phyloP scores from a whole-genome alignment of 2,797 vertebrate species.

The Neosilurus mollespiculum region DNA sequence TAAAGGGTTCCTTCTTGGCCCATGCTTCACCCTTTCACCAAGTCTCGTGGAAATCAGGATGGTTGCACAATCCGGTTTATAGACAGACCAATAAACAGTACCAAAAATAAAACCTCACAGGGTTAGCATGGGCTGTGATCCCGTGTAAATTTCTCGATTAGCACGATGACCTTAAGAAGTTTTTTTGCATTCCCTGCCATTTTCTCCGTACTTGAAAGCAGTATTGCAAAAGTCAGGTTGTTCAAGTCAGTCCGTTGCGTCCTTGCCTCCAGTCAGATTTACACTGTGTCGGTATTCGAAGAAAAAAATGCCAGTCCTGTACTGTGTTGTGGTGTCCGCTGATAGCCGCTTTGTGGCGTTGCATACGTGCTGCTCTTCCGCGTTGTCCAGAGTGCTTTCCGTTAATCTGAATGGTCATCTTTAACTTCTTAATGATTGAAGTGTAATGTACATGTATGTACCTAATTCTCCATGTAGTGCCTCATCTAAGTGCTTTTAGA shows the following conservation, averaged over 20 bases:
- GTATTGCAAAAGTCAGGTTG: too few relatives aligned
- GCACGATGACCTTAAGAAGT: neutral
- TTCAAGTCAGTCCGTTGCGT: neutral
- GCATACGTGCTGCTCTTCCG: constrained; percentile 11
- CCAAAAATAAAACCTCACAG: neutral
- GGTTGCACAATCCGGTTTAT: too few relatives aligned
- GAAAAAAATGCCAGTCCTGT: constrained; percentile 1
- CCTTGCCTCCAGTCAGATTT: neutral
- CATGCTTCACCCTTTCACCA: too few relatives aligned
- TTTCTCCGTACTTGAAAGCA: neutral
- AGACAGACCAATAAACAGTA: too few relatives aligned
- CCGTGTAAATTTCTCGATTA: neutral
- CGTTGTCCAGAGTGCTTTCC: neutral
- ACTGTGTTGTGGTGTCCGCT: neutral
- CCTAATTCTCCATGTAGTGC: constrained; percentile 53
- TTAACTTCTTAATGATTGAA: neutral
- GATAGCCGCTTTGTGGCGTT: neutral
- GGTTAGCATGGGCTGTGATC: neutral
- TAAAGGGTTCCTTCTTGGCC: too few relatives aligned
- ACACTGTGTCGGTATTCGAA: neutral
- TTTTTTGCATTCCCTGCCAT: neutral
- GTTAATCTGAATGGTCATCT: neutral
- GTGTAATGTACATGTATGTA: neutral
- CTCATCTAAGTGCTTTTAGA: constrained; percentile 60
- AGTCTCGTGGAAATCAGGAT: too few relatives aligned